phyloP scores from a whole-genome alignment of 2,888 invertebrate species.

The Cheilosia grossa region DNA sequence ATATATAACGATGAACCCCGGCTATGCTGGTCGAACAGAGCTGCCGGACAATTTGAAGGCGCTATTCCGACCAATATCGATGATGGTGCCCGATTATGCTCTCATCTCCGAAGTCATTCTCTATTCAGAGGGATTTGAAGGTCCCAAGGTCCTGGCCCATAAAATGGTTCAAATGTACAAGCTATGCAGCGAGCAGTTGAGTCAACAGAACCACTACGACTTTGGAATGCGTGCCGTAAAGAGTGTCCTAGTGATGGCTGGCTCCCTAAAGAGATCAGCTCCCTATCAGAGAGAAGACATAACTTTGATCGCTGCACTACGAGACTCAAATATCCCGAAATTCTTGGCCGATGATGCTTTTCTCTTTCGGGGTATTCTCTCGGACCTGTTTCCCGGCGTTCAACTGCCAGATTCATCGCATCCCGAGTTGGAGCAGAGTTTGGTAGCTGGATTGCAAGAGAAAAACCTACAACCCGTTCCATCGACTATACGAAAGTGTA shows the following conservation, averaged over 20 bases:
- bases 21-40: conserved; percentile 95
- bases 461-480: conserved; percentile 87
- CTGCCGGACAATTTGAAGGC: conserved; percentile 95
- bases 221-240: conserved; percentile 97
- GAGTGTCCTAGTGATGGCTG: conserved; percentile 96
- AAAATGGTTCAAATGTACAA: conserved; percentile 98
- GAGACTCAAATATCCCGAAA: conserved; percentile 96
- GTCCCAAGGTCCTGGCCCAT: conserved; percentile 92
- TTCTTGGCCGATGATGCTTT: conserved; percentile 93
- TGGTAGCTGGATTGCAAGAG: conserved; percentile 84
- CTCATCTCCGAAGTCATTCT: conserved; percentile 95
- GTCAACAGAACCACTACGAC: conserved; percentile 96
- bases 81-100: conserved; percentile 97
- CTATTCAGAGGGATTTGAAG: conserved; percentile 97
- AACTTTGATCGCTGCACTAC: conserved; percentile 91
- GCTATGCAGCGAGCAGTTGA: conserved; percentile 94
- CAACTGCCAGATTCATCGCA: conserved; percentile 91
- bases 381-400: conserved; percentile 95
- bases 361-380: conserved; percentile 93
- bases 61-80: conserved; percentile 92
- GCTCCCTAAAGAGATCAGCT: conserved; percentile 92
- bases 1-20: conserved; percentile 96
- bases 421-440: conserved; percentile 88
- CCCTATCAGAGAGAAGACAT: conserved; percentile 93
- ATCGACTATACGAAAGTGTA: conserved; percentile 82